Conservation (phyloP, 2,113 vertebrate species). For the Bambusicola thoracicus region DNA sequence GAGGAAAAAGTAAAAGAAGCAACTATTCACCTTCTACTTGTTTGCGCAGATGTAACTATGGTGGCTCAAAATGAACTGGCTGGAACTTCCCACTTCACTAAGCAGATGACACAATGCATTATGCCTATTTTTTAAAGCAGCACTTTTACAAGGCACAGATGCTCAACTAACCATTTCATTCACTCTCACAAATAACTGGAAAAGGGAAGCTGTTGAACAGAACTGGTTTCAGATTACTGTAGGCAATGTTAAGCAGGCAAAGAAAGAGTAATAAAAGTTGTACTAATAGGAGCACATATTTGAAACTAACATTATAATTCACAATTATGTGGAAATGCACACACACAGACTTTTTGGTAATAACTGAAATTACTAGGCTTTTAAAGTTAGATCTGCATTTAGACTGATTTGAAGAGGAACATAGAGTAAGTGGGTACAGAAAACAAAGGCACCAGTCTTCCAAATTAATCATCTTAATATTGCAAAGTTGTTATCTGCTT, state of each 20-base stretch:
- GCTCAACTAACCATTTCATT: neutral
- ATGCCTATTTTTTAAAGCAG: neutral
- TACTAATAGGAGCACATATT: neutral
- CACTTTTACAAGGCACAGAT: neutral
- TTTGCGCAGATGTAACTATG: neutral
- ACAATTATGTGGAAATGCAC: neutral
- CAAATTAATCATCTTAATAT: neutral
- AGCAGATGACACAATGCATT: neutral
- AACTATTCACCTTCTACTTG: neutral
- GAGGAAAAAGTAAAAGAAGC: neutral
- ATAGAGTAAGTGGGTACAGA: neutral
- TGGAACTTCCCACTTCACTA: neutral
- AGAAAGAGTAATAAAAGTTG: neutral
- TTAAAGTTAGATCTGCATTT: neutral
- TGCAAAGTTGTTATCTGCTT: neutral
- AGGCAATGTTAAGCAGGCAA: neutral
- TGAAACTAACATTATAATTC: neutral
- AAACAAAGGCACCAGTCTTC: neutral
- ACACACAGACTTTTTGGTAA: neutral
- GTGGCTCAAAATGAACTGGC: neutral
- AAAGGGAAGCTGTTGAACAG: neutral
- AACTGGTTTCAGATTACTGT: neutral
- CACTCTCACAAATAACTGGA: neutral
- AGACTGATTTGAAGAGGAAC: neutral
- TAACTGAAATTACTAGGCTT: neutral